Base-by-base conservation (phyloP, 2,797 vertebrate genomes). In the Acanthurus leucopareius region DNA sequence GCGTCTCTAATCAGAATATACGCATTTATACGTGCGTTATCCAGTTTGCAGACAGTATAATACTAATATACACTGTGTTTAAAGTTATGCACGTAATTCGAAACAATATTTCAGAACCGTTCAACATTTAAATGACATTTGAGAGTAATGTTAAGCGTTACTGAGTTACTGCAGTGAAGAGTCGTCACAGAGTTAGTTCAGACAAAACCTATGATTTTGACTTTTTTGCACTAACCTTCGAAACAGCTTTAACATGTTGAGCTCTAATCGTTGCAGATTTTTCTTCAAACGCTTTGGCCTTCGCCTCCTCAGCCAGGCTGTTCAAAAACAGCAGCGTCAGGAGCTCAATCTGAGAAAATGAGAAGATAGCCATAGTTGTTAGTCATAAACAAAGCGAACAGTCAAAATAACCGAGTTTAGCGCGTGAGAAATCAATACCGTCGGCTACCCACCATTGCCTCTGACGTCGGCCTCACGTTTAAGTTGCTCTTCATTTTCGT, bases 231-330 rank as follows among this genome's bases (percentile, higher is more conserved):
- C 87, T 57, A 1, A 95, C 95, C 93, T 95, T 95, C 19, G 91
- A 79, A 8, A 97, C 96, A n/a, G 95, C 94, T 82, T 83, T 79
- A 47, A 96, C 3, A 7, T 99, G 97, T 1, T 96, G 93, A 48
- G 91, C 87, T 91, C 95, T 95, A 86, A 99, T 96, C 19, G 93
- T 90, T 71, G 92, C 91, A 42, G 95, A 96, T 87, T 94, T 98
- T 35, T 93, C 95, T 68, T 96, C 96, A 89, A 96, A 96, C 44
- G 97, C 97, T 61, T 95, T 97, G 75, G 92, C 84, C 75, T 95
- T 96, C 15, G 96, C 93, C 90, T 98, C 97, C 86, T 97, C 95
- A 2, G 96, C 97, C 82, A 99, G 91, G 17, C 92, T 96, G 76
- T 89, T 96, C 14, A 99, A 65, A 91, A 98, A 97, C 25, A 98